Percentiles rank a stretch among this genome's conserved stretches.
These are phyloP conservation scores for Psittacus erithacus DNA, from an alignment of 2,113 vertebrate genomes.

Conservation along the genomic window DNA sequence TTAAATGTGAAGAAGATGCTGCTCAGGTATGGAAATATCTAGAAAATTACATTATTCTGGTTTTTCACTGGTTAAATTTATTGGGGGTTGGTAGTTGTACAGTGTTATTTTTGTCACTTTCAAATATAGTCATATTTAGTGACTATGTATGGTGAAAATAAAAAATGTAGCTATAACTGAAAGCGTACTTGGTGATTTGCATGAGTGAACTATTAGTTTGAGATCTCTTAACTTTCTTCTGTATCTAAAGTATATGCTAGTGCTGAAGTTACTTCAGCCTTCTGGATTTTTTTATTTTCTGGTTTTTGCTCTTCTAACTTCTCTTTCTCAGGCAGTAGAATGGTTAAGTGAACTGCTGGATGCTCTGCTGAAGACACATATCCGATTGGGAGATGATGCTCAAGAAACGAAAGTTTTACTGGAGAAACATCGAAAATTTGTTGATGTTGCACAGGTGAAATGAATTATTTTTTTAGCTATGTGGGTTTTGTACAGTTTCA, in stretches of 20 bases:
- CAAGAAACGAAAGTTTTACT: conserved; percentile 94
- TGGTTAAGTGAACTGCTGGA: conserved; percentile 96
- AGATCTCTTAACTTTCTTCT: background rate
- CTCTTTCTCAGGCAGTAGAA: conserved; percentile 86
- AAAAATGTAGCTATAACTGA: background rate
- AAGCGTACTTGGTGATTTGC: background rate
- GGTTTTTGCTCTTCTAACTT: background rate
- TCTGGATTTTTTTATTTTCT: background rate
- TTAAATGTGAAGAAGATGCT: conserved; percentile 98
- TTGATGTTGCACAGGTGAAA: conserved; percentile 96
- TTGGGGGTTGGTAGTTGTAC: background rate
- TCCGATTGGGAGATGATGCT: conserved; percentile 89
- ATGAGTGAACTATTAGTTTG: background rate
- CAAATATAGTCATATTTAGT: background rate
- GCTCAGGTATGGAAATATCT: conserved; percentile 78
- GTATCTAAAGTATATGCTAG: background rate
- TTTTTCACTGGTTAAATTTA: background rate
- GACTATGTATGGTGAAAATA: background rate
- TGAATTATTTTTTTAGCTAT: background rate
- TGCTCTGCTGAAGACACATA: conserved; percentile 94
- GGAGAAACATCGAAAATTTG: conserved; percentile 98
- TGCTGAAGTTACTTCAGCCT: background rate
- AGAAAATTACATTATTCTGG: background rate
- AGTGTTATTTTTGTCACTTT: background rate
- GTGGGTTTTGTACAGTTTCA: background rate